Evolutionary conservation across 2,888 invertebrate genomes (phyloP).

Genomic region (Anarsia innoxiella): DNA sequence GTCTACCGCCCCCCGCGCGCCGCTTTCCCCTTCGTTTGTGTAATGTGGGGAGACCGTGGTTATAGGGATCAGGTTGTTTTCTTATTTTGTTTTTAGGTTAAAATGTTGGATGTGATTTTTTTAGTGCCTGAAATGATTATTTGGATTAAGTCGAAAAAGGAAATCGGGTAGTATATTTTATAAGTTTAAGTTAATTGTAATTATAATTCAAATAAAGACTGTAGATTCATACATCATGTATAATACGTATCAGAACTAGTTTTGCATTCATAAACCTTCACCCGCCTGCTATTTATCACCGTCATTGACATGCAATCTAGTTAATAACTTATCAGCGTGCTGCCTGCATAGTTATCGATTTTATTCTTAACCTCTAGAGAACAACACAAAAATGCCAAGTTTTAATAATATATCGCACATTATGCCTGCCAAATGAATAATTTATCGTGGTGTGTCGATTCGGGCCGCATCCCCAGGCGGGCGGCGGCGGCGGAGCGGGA

Average conservation of each 20-base stretch:
- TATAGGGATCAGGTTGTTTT: slow-evolving; percentile 25
- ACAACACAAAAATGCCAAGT: slow-evolving; percentile 68
- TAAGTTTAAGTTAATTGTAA: no score
- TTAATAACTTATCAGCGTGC: slow-evolving; percentile 30
- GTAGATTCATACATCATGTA: no score
- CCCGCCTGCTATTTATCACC: background rate
- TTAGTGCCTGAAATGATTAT: no score
- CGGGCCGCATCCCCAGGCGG: slow-evolving; percentile 63
- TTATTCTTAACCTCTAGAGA: slow-evolving; percentile 39
- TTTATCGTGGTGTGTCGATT: slow-evolving; percentile 70
- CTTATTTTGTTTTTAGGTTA: slow-evolving; percentile 1
- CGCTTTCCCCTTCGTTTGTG: slow-evolving; percentile 75
- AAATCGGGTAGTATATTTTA: no score
- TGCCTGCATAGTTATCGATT: slow-evolving; percentile 40
- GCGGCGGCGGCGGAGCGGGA: slow-evolving; percentile 31
- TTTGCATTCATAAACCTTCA: no score
- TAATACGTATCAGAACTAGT: no score
- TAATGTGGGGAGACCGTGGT: slow-evolving; percentile 66
- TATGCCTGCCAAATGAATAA: slow-evolving; percentile 73
- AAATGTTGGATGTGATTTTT: no score
- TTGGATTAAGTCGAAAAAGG: no score
- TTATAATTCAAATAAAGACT: no score
- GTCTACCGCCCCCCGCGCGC: slow-evolving; percentile 46
- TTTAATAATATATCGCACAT: slow-evolving; percentile 75
- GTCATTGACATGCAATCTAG: no score